phyloP scores from a whole-genome alignment of 2,797 vertebrate genomes.

The Meriones psammophilus region DNA sequence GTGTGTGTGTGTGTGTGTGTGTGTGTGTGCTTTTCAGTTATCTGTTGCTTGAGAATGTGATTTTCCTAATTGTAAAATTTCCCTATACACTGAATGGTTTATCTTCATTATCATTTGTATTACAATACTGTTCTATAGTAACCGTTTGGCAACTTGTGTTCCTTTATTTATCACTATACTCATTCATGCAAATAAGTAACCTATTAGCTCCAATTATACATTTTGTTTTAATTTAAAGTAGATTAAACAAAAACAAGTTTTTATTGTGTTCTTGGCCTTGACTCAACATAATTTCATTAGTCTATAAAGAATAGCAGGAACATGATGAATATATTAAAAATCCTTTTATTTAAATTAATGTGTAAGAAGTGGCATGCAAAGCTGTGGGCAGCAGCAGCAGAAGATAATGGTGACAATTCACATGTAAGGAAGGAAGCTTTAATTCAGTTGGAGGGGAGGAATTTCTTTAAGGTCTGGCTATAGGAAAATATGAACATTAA shows the following conservation, averaged over 20 bases:
- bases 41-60: constrained; percentile 66
- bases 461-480: neutral
- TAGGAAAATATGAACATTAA: constrained; percentile 10
- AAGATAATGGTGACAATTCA: neutral
- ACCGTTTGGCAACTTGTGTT: constrained; percentile 38
- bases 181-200: constrained; percentile 76
- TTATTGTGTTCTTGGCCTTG: constrained; percentile 48
- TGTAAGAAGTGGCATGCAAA: neutral
- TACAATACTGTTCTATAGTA: constrained; percentile 52
- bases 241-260: constrained; percentile 39
- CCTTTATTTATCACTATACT: constrained; percentile 71
- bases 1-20: neutral
- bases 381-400: neutral
- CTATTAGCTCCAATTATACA: constrained; percentile 54
- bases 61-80: constrained; percentile 64
- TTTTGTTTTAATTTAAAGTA: constrained; percentile 71
- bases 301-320: neutral
- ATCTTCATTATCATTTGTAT: constrained; percentile 67
- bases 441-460: neutral
- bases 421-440: neutral
- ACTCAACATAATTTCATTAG: constrained; percentile 47
- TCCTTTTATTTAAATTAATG: constrained; percentile 57
- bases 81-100: constrained; percentile 53
- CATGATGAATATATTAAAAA: neutral
- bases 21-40: constrained; percentile 68